Base-by-base conservation (phyloP, 2,113 vertebrate genomes). In the Esox niger region DNA sequence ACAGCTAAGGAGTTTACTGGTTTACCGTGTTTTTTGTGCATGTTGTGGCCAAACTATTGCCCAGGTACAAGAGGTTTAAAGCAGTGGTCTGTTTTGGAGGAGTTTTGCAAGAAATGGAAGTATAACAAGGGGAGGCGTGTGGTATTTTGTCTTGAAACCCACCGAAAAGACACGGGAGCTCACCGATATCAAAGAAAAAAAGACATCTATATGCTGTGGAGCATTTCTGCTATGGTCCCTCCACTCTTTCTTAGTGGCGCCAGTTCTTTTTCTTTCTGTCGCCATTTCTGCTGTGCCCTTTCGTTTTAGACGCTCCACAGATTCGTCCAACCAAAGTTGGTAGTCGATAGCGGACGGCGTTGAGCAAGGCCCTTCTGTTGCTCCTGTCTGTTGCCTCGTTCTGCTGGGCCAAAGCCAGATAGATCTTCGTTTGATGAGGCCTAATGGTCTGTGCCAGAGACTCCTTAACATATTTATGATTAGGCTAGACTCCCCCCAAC, bases 291-390 rank as follows among this genome's bases (percentile, higher is more conserved):
- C 64, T 70, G 71, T 74, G 13, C 38, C 68, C 29, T 52, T 29
- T 52, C n/a, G n/a, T n/a, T 1, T 47, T 75, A 63, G 64, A 15
- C 52, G 29, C 70, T 83, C 82, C 73, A 67, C 78, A 62, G 71
- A 56, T 71, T 74, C 71, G 38, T 57, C 76, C 76, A 73, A 88
- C 87, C 88, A 87, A 90, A 89, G 83, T 73, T 59, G 72, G 76
- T 59, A 29, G 69, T 61, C 52, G 68, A 49, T 31, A 49, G 43
- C 47, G 49, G 64, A 71, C 64, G 27, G 66, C 56, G 20, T 71
- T 55, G 17, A 26, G 38, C 13, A 20, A 65, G 65, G 63, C 56
- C 35, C 17, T 31, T 58, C 0, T 11, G 52, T 27, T 8, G 26
- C 25, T 26, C 25, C 29, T 17, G 55, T 15, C 17, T 17, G 21